Percentiles rank a stretch among this genome's conserved stretches.
phyloP scores from a whole-genome alignment of 2,113 vertebrate genomes.

The Halcyon malimbica region DNA sequence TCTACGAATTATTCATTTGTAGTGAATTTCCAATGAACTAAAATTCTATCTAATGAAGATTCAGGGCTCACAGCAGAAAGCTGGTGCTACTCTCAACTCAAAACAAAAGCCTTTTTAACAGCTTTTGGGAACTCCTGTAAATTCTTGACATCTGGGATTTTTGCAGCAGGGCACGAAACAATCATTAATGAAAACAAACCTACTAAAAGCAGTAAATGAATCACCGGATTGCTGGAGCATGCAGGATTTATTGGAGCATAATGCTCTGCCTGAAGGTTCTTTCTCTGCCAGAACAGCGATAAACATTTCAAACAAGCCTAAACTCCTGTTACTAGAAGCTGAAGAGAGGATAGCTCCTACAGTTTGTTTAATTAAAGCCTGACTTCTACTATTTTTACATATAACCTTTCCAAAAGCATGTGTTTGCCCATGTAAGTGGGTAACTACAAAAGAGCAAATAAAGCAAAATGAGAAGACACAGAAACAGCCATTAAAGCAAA shows the following conservation, averaged over 20 bases:
- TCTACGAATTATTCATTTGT: neutral
- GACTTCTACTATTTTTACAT: neutral
- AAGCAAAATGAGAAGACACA: neutral
- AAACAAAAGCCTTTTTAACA: neutral
- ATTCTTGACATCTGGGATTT: neutral
- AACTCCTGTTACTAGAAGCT: neutral
- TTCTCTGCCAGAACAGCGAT: neutral
- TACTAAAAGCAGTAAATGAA: slow-evolving; percentile 30
- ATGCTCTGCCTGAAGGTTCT: slow-evolving; percentile 8
- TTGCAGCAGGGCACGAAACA: neutral
- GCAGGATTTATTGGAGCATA: slow-evolving; percentile 24
- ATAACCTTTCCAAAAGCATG: neutral
- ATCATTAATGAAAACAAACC: slow-evolving; percentile 2
- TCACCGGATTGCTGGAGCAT: slow-evolving; percentile 39
- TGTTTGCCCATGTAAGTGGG: neutral
- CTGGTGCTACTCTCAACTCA: neutral
- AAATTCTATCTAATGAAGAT: neutral
- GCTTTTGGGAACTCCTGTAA: neutral
- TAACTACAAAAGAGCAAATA: neutral
- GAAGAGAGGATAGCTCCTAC: neutral
- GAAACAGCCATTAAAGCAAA: neutral
- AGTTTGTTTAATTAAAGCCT: slow-evolving; percentile 1
- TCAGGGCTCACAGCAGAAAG: neutral
- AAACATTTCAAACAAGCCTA: slow-evolving; percentile 25
- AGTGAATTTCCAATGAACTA: neutral